These are phyloP conservation scores for Portunus trituberculatus DNA, from an alignment of 1,140 invertebrate genomes.

Conservation along the genomic window DNA sequence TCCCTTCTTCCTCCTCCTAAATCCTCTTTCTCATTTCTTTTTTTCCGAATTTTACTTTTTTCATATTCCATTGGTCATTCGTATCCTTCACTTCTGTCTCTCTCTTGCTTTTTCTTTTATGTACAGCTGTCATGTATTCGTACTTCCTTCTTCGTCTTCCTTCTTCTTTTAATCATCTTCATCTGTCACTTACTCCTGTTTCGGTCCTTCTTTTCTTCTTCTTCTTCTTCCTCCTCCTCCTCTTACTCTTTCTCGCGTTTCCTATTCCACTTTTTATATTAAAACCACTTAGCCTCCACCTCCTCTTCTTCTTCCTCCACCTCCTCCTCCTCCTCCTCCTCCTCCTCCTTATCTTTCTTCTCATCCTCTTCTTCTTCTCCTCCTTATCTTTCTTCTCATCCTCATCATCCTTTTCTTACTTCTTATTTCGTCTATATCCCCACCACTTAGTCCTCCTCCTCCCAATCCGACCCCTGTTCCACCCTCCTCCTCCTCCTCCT, in stretches of 20 bases:
- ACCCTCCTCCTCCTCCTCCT: neutral
- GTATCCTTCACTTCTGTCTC: too few species aligned
- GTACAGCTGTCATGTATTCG: too few species aligned
- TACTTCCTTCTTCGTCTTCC: neutral
- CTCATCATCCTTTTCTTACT: neutral
- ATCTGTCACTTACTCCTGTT: neutral
- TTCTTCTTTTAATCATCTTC: neutral
- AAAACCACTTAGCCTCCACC: neutral
- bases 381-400: neutral
- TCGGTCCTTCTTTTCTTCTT: neutral
- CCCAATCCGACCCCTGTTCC: too few species aligned
- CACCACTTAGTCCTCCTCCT: neutral
- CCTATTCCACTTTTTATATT: neutral
- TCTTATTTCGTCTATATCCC: too few species aligned
- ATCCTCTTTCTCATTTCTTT: neutral
- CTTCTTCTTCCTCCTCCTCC: neutral
- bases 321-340: conserved; percentile 22
- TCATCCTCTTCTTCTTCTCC: neutral
- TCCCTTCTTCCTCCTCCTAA: too few species aligned
- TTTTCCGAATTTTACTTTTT: neutral
- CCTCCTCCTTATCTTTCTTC: neutral
- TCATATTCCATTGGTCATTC: too few species aligned
- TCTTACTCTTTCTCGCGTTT: neutral
- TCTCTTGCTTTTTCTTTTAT: too few species aligned
- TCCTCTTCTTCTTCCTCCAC: neutral